Conservation (phyloP, 2,113 vertebrate genomes). For the Raja brachyura region DNA sequence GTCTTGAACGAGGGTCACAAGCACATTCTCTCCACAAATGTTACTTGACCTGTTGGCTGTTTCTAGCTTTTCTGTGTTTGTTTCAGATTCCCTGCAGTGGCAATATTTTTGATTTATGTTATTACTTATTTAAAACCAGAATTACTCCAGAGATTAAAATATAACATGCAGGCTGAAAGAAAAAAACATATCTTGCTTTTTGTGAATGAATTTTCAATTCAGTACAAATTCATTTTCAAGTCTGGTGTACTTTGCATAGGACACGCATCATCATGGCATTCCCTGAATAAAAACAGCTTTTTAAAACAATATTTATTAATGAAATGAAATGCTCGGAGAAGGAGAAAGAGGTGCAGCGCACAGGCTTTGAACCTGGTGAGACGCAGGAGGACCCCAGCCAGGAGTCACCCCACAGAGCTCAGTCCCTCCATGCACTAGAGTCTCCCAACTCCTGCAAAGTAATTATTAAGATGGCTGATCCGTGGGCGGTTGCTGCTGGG, state of each 20-base stretch:
- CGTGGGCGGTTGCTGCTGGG: too few species aligned
- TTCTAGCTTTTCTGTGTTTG: background rate
- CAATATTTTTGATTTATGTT: background rate
- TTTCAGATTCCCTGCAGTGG: background rate
- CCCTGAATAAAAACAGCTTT: background rate
- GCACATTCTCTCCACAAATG: background rate
- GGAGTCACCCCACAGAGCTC: too few species aligned
- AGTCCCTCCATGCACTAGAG: too few species aligned
- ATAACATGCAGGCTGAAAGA: background rate
- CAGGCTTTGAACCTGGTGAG: too few species aligned
- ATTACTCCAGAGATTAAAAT: background rate
- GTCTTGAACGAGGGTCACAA: background rate
- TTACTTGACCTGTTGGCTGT: background rate
- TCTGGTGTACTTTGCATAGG: background rate
- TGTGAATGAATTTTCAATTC: background rate
- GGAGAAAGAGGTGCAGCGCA: too few species aligned
- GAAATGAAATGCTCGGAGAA: too few species aligned
- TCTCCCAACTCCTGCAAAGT: too few species aligned
- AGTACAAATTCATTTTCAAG: background rate
- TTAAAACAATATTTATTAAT: background rate
- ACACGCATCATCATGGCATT: background rate
- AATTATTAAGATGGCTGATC: too few species aligned
- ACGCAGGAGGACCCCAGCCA: too few species aligned
- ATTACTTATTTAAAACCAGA: background rate
- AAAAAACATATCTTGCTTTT: background rate